Conservation (phyloP, 2,113 vertebrate genomes). For the Microcebus griseorufus region DNA sequence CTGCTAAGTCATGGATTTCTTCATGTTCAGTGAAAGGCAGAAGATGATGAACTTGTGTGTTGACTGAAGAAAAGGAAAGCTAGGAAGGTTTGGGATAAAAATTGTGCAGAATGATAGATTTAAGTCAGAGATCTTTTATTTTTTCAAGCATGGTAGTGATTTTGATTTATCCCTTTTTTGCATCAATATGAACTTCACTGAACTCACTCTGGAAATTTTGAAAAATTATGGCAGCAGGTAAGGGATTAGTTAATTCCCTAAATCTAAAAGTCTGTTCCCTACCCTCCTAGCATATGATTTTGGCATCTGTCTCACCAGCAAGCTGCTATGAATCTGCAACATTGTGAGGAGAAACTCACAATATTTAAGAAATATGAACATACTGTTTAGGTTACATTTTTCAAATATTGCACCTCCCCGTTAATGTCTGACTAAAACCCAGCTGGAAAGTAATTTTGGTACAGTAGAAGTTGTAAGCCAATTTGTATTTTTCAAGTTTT, state of each 20-base stretch:
- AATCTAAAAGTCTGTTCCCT: constrained; percentile 21
- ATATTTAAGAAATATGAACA: constrained; percentile 64
- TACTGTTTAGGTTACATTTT: constrained; percentile 63
- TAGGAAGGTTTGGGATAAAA: neutral
- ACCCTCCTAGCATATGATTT: neutral
- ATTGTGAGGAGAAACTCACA: constrained; percentile 32
- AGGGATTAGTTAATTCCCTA: constrained; percentile 45
- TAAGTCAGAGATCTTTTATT: neutral
- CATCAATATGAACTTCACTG: neutral
- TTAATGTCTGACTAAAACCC: constrained; percentile 53
- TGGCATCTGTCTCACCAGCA: constrained; percentile 47
- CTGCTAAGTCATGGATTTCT: neutral
- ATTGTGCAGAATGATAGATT: neutral
- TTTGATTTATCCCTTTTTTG: neutral
- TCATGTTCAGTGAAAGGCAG: neutral
- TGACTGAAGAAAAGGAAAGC: neutral
- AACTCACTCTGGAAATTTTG: constrained; percentile 15
- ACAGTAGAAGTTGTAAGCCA: neutral
- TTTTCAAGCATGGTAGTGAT: neutral
- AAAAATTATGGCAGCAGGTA: constrained; percentile 5
- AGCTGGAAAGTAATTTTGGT: constrained; percentile 67
- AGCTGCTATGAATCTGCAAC: constrained; percentile 39
- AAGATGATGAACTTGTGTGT: neutral
- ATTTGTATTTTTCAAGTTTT: constrained; percentile 63
- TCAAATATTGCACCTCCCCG: constrained; percentile 43